These are phyloP conservation scores for Psilopsiagon aymara DNA, from an alignment of 2,113 vertebrate genomes.

Conservation along the genomic window DNA sequence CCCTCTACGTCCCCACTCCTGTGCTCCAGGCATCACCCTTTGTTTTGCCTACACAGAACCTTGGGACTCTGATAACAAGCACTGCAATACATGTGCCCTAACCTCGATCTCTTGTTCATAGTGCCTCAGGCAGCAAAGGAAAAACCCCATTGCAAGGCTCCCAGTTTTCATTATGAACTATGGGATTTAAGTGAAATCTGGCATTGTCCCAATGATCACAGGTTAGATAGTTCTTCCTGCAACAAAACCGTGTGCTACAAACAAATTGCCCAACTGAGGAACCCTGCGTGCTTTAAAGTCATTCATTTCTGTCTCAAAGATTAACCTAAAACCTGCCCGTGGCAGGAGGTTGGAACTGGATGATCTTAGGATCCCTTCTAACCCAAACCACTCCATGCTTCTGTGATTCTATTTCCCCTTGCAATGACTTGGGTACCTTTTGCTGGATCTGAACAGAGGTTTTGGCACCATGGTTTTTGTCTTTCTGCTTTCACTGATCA, in stretches of 20 bases:
- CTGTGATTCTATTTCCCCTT: not conserved
- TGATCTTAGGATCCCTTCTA: not conserved
- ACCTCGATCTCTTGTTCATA: not conserved
- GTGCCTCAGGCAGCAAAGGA: not conserved
- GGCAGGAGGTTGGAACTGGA: not conserved
- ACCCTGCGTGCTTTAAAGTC: not conserved
- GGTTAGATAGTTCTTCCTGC: not conserved
- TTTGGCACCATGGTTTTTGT: not conserved
- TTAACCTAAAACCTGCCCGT: not conserved
- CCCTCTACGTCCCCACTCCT: not conserved
- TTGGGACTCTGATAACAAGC: not conserved
- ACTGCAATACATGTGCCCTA: not conserved
- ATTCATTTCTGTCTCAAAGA: not conserved
- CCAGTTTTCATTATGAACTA: not conserved
- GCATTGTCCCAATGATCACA: not conserved
- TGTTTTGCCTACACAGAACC: not conserved
- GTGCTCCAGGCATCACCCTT: fast-evolving
- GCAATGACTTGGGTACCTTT: not conserved
- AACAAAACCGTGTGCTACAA: not conserved
- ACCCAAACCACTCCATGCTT: not conserved
- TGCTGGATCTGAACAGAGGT: not conserved
- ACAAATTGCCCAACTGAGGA: not conserved
- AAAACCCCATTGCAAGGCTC: not conserved
- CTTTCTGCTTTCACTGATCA: not conserved
- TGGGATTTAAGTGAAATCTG: not conserved